These are phyloP conservation scores for Poeciliopsis infans DNA, from an alignment of 2,797 vertebrate genomes.

Conservation along the genomic window DNA sequence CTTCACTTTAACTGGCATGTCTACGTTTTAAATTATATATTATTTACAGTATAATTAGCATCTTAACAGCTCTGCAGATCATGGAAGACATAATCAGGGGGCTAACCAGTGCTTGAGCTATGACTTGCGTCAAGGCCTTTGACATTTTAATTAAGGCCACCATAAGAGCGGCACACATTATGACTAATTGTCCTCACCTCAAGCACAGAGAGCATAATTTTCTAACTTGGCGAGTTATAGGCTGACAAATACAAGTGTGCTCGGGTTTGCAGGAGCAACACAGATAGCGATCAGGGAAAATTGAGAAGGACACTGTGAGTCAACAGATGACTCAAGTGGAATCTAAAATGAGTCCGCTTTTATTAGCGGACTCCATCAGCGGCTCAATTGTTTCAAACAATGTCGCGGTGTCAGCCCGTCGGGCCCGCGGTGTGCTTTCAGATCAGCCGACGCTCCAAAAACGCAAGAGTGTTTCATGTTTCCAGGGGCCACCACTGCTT, in stretches of 20 bases:
- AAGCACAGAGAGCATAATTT: conserved; percentile 60
- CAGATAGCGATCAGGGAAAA: conserved; percentile 36
- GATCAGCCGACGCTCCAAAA: conserved; percentile 22
- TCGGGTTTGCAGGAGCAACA: conserved; percentile 16
- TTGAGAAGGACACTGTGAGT: conserved; percentile 38
- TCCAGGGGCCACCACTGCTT: conserved; percentile 66
- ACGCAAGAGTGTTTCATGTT: conserved; percentile 62
- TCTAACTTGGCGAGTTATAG: conserved; percentile 53
- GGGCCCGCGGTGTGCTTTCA: conserved; percentile 33
- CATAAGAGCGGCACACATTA: conserved; percentile 54
- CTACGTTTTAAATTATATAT: conserved; percentile 39
- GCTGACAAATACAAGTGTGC: conserved; percentile 45
- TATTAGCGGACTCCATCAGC: conserved; percentile 25
- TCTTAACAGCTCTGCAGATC: conserved; percentile 34
- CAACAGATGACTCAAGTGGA: conserved; percentile 36
- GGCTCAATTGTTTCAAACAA: conserved; percentile 40
- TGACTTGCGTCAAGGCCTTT: conserved; percentile 55
- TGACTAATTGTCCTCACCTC: conserved; percentile 65
- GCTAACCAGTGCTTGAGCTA: conserved; percentile 50
- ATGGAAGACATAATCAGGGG: conserved; percentile 51
- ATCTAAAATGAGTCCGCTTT: conserved; percentile 23
- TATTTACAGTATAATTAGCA: conserved; percentile 49
- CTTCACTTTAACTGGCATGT: conserved; percentile 24
- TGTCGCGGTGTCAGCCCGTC: conserved; percentile 36
- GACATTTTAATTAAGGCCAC: conserved; percentile 73